A percentile compares a stretch with the other conserved stretches of the same genome.
phyloP scores from a whole-genome alignment of 2,797 vertebrate genomes.

The Eurystomus glaucurus region DNA sequence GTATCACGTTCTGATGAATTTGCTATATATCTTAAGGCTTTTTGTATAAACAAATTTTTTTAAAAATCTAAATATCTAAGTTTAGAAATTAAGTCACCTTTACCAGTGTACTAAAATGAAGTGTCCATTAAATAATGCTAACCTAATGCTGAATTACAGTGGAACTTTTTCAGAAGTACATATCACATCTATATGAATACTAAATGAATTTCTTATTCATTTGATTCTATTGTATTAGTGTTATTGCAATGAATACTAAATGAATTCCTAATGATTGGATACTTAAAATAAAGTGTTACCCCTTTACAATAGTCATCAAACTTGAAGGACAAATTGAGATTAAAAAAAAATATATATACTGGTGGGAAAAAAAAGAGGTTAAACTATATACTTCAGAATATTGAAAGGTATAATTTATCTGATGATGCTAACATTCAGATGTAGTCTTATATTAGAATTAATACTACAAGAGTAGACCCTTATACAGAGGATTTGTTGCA shows the following conservation, averaged over 20 bases:
- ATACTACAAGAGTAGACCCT: slow-evolving; percentile 78
- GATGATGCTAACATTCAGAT: slow-evolving; percentile 79
- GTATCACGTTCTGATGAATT: not conserved
- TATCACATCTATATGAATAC: slow-evolving; percentile 64
- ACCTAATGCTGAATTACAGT: slow-evolving; percentile 56
- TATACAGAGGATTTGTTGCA: slow-evolving; percentile 80
- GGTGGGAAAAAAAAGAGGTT: not conserved
- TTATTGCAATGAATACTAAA: slow-evolving; percentile 79
- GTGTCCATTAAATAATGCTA: slow-evolving; percentile 73
- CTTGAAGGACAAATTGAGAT: slow-evolving; percentile 64
- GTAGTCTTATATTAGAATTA: slow-evolving; percentile 77
- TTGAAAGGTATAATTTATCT: slow-evolving; percentile 78
- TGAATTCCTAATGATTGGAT: slow-evolving; percentile 80
- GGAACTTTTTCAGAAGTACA: slow-evolving; percentile 64
- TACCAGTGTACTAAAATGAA: slow-evolving; percentile 69
- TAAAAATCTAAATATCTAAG: slow-evolving; percentile 26
- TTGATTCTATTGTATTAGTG: slow-evolving; percentile 76
- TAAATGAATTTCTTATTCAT: slow-evolving; percentile 76
- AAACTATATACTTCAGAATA: slow-evolving; percentile 38
- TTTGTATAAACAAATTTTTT: not conserved
- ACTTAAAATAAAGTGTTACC: slow-evolving; percentile 79
- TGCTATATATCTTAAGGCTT: not conserved
- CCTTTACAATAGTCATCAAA: slow-evolving; percentile 74
- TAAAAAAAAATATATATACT: slow-evolving; percentile 31
- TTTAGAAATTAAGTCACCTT: slow-evolving; percentile 59